Evolutionary conservation across 2,113 vertebrate species (phyloP).

Genomic region (Onychorhynchus coronatus): DNA sequence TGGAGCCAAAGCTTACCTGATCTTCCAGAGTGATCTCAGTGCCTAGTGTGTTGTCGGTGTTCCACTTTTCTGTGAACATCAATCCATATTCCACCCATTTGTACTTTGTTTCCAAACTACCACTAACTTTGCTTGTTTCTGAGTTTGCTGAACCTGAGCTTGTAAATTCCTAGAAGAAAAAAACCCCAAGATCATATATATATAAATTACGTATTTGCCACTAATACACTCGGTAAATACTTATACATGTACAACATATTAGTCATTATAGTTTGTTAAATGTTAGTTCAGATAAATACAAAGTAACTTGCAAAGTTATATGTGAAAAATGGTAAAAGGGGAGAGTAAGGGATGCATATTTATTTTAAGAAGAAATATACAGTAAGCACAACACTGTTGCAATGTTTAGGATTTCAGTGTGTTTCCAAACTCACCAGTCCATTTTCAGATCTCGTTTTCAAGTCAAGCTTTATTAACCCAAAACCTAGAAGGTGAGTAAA

Average conservation of each 20-base stretch:
- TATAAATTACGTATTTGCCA: not conserved
- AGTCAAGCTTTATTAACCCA: constrained; percentile 93
- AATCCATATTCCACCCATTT: constrained; percentile 91
- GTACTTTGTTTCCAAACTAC: constrained; percentile 97
- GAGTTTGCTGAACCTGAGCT: constrained; percentile 94
- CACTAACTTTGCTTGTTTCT: constrained; percentile 92
- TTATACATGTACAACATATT: not conserved
- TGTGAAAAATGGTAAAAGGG: not conserved
- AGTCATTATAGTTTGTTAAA: not conserved
- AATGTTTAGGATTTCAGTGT: not conserved
- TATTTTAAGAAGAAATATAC: not conserved
- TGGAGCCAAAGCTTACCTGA: constrained; percentile 69
- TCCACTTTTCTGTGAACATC: constrained; percentile 97
- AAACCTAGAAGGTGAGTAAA: constrained; percentile 81
- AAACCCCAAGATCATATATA: not conserved
- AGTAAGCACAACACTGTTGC: not conserved
- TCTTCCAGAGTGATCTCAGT: constrained; percentile 94
- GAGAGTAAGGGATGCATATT: not conserved
- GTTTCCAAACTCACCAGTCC: constrained; percentile 86
- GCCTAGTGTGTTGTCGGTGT: constrained; percentile 94
- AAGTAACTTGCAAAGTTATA: not conserved
- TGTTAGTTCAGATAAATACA: not conserved
- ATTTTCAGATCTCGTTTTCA: constrained; percentile 97
- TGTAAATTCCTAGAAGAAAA: constrained; percentile 87
- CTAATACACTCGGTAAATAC: not conserved